These are phyloP conservation scores for Chrysina gloriosa DNA, from an alignment of 2,888 invertebrate species.

Conservation along the genomic window DNA sequence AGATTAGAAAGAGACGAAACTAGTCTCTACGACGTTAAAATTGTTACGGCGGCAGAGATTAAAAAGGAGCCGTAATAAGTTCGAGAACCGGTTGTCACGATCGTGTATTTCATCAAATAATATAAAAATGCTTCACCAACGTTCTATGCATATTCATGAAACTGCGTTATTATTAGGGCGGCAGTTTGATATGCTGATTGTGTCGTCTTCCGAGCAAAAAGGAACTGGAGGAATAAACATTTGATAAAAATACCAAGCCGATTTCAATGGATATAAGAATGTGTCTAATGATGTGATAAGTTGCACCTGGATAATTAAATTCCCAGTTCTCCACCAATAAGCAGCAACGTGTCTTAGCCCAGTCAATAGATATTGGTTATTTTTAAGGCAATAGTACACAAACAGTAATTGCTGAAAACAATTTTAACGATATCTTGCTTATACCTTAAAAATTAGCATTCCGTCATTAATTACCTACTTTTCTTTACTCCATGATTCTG, in stretches of 20 bases:
- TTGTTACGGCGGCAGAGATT: slow-evolving; percentile 32
- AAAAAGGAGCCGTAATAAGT: slow-evolving; percentile 32
- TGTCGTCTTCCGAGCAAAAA: not conserved
- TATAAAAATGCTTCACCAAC: slow-evolving; percentile 33
- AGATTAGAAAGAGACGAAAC: slow-evolving; percentile 51
- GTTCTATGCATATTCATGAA: slow-evolving; percentile 29
- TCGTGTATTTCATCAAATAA: slow-evolving; percentile 42
- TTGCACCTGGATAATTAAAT: slow-evolving; percentile 9
- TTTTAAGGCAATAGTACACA: no score
- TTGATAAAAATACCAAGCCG: not conserved
- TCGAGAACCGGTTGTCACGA: slow-evolving; percentile 50
- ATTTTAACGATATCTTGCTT: no score
- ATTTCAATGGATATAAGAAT: not conserved
- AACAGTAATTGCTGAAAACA: no score
- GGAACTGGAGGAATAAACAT: not conserved
- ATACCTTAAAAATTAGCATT: no score
- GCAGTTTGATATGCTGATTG: slow-evolving; percentile 6
- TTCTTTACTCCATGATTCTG: no score
- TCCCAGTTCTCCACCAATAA: not conserved
- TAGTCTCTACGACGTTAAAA: slow-evolving; percentile 46
- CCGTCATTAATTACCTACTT: no score
- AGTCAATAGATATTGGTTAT: no score
- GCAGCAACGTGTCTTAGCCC: no score
- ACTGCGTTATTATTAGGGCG: slow-evolving; percentile 4
- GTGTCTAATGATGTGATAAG: slow-evolving; percentile 15